phyloP scores from a whole-genome alignment of 2,113 vertebrate genomes.

The Sylvilagus bachmani region DNA sequence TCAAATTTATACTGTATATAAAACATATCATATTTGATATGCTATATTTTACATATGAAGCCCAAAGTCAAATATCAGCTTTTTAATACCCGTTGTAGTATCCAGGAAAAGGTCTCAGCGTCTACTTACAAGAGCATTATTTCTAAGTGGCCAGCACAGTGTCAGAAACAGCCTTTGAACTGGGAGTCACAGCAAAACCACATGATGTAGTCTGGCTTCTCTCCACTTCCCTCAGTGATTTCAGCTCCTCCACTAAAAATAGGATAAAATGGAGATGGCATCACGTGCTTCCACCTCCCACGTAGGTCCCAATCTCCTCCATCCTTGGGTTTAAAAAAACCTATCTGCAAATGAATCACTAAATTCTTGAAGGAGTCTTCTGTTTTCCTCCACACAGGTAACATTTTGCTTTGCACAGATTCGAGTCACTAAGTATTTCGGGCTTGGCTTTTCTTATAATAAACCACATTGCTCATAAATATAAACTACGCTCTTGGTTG shows the following conservation, averaged over 20 bases:
- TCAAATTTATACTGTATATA: neutral
- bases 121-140: neutral
- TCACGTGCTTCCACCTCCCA: conserved; percentile 64
- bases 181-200: neutral
- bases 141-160: neutral
- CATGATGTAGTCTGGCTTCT: neutral
- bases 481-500: conserved; percentile 12
- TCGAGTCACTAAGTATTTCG: conserved; percentile 33
- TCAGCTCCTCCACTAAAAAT: conserved; percentile 76
- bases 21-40: neutral
- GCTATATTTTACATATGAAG: neutral
- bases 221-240: conserved; percentile 44
- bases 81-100: neutral
- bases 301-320: conserved; percentile 61
- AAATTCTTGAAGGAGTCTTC: conserved; percentile 52
- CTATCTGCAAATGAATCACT: conserved; percentile 73
- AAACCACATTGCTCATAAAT: conserved; percentile 60
- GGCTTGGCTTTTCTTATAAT: conserved; percentile 66
- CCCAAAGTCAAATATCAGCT: neutral
- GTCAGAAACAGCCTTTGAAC: neutral
- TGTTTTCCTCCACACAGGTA: conserved; percentile 69
- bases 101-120: conserved; percentile 18
- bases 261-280: conserved; percentile 55
- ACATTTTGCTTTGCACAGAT: conserved; percentile 59
- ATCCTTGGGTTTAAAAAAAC: conserved; percentile 54